A percentile compares a stretch with the other conserved stretches of the same genome.
Conservation (phyloP, 2,888 invertebrate species). For the Balanococcus diminutus region DNA sequence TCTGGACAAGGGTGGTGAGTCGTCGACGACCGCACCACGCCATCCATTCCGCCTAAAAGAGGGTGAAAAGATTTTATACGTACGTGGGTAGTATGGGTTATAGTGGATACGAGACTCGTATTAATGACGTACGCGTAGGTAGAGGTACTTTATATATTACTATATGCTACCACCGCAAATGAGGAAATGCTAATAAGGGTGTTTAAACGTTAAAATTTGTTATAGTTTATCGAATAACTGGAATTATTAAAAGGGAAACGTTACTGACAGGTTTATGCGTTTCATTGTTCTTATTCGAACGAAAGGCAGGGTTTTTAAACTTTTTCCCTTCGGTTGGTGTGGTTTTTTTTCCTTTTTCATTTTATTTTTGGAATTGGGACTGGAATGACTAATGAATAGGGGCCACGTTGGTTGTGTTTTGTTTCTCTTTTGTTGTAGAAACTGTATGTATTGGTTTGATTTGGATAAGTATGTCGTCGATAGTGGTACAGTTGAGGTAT, state of each 20-base stretch:
- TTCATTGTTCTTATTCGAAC: neutral
- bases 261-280: slow-evolving; percentile 6
- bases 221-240: slow-evolving; percentile 15
- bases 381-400: neutral
- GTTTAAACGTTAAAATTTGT: slow-evolving; percentile 18
- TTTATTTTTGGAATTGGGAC: neutral
- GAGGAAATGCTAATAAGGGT: slow-evolving; percentile 28
- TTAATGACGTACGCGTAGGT: no score
- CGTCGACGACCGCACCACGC: neutral
- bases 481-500: neutral
- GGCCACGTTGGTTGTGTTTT: neutral
- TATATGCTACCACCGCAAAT: neutral
- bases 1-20: no score
- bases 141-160: no score
- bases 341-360: neutral
- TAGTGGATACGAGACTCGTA: no score
- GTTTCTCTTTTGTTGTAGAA: neutral
- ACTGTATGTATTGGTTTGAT: neutral
- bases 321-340: neutral
- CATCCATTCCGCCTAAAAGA: neutral
- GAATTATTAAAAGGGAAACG: slow-evolving; percentile 23
- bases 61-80: neutral
- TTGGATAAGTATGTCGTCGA: neutral
- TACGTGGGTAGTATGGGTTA: neutral
- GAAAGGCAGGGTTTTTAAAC: neutral